Conservation (phyloP, 2,797 vertebrate species). For the Danio albolineatus region DNA sequence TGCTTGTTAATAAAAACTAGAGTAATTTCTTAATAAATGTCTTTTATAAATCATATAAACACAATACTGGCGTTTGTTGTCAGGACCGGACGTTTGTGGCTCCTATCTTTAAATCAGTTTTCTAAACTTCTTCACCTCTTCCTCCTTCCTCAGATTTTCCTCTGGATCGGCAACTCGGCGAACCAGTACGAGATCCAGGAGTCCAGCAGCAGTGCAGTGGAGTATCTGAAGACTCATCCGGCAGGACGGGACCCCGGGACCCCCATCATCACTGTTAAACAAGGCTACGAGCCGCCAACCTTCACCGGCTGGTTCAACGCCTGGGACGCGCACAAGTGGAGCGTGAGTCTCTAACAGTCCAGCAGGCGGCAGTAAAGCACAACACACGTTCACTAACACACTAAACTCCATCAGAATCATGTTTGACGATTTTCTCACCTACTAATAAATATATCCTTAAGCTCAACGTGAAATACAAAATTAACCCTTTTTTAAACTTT, state of each 20-base stretch:
- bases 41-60: not conserved
- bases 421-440: not conserved
- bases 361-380: slow-evolving; percentile 27
- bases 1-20: not conserved
- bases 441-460: not conserved
- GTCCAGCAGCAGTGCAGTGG: slow-evolving; percentile 75
- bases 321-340: slow-evolving; percentile 93
- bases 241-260: slow-evolving; percentile 84
- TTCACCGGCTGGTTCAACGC: slow-evolving; percentile 93
- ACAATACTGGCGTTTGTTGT: not conserved
- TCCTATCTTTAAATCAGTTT: not conserved
- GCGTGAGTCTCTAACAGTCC: slow-evolving; percentile 78
- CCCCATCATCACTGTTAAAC: slow-evolving; percentile 84
- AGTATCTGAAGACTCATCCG: slow-evolving; percentile 88
- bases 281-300: slow-evolving; percentile 87
- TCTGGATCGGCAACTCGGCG: slow-evolving; percentile 87
- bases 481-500: too few species aligned
- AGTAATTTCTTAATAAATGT: not conserved
- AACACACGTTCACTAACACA: slow-evolving; percentile 1
- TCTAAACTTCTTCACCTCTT: not conserved
- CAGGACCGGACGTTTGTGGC: not conserved
- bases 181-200: slow-evolving; percentile 85
- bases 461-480: too few species aligned
- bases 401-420: not conserved
- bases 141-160: slow-evolving; percentile 80